These are phyloP conservation scores for Teinopalpus imperialis DNA, from an alignment of 2,888 invertebrate genomes.

Conservation along the genomic window DNA sequence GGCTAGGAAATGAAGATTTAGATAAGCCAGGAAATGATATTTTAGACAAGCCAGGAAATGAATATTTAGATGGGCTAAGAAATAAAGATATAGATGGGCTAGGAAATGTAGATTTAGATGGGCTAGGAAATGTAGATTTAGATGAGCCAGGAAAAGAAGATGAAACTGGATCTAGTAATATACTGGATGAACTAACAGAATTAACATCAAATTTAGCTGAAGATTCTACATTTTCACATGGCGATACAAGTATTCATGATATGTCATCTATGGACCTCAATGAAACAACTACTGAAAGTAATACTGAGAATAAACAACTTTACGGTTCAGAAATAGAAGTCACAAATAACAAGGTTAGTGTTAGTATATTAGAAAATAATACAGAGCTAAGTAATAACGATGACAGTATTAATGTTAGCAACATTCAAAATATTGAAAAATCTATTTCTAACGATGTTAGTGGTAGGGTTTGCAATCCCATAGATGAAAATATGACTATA, in stretches of 20 bases:
- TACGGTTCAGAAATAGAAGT: neutral
- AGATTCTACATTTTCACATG: no score
- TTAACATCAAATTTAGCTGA: neutral
- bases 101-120: no score
- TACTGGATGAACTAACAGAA: neutral
- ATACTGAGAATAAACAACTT: neutral
- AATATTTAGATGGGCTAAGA: no score
- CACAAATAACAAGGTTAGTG: neutral
- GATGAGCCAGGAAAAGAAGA: neutral
- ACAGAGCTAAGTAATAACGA: neutral
- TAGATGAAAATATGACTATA: neutral
- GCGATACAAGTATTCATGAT: no score
- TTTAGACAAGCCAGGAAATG: no score
- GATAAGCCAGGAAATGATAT: no score
- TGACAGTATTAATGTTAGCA: neutral
- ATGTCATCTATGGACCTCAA: no score
- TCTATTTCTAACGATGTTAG: neutral
- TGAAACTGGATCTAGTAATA: neutral
- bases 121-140: no score
- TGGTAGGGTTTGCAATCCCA: neutral
- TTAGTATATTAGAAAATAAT: neutral
- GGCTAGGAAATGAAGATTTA: no score
- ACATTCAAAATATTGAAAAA: neutral
- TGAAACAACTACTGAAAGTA: conserved; percentile 9
- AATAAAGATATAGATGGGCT: no score